These are phyloP conservation scores for Pristionchus arcanus DNA, from an alignment of 2,888 invertebrate species.

Conservation along the genomic window DNA sequence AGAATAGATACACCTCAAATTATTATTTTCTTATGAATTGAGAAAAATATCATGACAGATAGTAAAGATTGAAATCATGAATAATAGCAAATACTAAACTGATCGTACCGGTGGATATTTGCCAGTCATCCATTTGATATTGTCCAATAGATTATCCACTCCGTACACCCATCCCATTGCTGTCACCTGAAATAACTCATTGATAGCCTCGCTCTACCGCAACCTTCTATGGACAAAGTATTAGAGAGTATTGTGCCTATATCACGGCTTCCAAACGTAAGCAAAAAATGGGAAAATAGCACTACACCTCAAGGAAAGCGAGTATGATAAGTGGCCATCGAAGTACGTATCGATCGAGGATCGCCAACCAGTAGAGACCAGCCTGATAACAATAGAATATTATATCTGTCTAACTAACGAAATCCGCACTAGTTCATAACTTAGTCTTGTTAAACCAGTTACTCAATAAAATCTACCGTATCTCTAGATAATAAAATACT, in stretches of 20 bases:
- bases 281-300: background rate
- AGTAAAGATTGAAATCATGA: background rate
- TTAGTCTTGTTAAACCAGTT: background rate
- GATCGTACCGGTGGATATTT: conserved; percentile 81
- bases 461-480: background rate
- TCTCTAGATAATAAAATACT: conserved; percentile 35
- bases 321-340: conserved; percentile 82
- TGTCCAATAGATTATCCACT: conserved; percentile 81
- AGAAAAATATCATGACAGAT: background rate
- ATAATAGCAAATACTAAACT: background rate
- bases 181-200: conserved; percentile 31
- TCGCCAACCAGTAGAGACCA: conserved; percentile 82
- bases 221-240: background rate
- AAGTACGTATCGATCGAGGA: conserved; percentile 82
- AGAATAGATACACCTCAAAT: conserved; percentile 81
- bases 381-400: conserved; percentile 64
- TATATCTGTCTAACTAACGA: background rate
- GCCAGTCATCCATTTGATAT: conserved; percentile 84
- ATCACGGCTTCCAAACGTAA: no score
- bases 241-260: background rate
- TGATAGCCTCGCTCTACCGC: background rate
- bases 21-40: background rate
- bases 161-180: conserved; percentile 69
- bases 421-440: background rate
- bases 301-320: conserved; percentile 82